These are phyloP conservation scores for Diorhabda sublineata DNA, from an alignment of 1,140 invertebrate species.

Conservation along the genomic window DNA sequence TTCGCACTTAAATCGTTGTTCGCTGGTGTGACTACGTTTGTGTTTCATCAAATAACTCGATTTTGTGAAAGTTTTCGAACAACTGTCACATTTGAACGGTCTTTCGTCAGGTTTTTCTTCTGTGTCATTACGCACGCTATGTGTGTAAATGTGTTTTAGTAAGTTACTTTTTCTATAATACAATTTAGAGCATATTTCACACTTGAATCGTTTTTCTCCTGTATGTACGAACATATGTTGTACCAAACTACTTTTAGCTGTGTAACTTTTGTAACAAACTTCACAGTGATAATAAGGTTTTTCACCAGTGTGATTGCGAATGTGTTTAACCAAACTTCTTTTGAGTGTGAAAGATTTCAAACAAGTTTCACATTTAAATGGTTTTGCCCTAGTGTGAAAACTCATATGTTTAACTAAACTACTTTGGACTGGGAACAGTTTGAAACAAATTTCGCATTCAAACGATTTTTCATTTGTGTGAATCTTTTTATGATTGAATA, in stretches of 20 bases:
- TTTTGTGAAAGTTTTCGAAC: constrained; percentile 2
- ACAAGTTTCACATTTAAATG: constrained; percentile 71
- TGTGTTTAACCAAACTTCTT: not conserved
- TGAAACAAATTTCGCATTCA: not conserved
- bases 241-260: not conserved
- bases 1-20: not conserved
- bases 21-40: not conserved
- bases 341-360: constrained; percentile 67
- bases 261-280: constrained; percentile 51
- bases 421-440: not conserved
- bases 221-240: not conserved
- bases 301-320: constrained; percentile 14
- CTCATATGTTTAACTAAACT: constrained; percentile 52
- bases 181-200: not conserved
- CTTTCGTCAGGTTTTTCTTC: not conserved
- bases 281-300: constrained; percentile 51
- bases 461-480: constrained; percentile 1
- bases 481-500: not conserved
- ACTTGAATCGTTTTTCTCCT: constrained; percentile 5
- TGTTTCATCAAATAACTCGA: not conserved
- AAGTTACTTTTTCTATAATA: not conserved
- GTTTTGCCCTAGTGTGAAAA: constrained; percentile 69
- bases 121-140: not conserved
- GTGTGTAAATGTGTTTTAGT: not conserved
- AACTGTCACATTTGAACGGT: constrained; percentile 7